Percentiles rank a stretch among this genome's conserved stretches.
Conservation (phyloP, 2,113 vertebrate genomes). For the Paradoxurus hermaphroditus region DNA sequence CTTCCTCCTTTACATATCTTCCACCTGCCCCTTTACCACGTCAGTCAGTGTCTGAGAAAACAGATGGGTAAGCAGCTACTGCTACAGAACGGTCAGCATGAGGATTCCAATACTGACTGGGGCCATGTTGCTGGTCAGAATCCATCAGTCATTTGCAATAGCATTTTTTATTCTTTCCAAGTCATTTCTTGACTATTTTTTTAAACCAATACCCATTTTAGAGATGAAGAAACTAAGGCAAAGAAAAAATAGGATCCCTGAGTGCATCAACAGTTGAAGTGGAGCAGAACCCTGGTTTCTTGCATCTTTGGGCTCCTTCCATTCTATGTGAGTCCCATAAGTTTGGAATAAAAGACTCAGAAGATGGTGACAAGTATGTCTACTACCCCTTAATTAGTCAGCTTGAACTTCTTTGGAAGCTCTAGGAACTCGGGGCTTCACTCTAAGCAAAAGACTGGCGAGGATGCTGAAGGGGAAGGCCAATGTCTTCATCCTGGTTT, state of each 20-base stretch:
- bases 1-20: not conserved
- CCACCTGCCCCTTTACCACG: no score
- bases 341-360: not conserved
- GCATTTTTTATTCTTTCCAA: not conserved
- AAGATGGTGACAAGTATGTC: not conserved
- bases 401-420: not conserved
- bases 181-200: not conserved
- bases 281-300: not conserved
- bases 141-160: not conserved
- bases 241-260: not conserved
- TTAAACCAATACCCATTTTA: not conserved
- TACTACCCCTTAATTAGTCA: not conserved
- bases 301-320: not conserved
- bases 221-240: constrained; percentile 2
- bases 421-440: not conserved
- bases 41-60: not conserved
- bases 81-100: not conserved
- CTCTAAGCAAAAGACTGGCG: not conserved
- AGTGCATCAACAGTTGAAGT: not conserved
- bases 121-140: not conserved
- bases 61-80: not conserved
- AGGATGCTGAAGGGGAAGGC: not conserved
- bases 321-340: not conserved
- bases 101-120: not conserved
- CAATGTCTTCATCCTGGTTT: not conserved